These are phyloP conservation scores for Pterocles orientalis DNA, from an alignment of 2,113 vertebrate genomes.

Conservation along the genomic window DNA sequence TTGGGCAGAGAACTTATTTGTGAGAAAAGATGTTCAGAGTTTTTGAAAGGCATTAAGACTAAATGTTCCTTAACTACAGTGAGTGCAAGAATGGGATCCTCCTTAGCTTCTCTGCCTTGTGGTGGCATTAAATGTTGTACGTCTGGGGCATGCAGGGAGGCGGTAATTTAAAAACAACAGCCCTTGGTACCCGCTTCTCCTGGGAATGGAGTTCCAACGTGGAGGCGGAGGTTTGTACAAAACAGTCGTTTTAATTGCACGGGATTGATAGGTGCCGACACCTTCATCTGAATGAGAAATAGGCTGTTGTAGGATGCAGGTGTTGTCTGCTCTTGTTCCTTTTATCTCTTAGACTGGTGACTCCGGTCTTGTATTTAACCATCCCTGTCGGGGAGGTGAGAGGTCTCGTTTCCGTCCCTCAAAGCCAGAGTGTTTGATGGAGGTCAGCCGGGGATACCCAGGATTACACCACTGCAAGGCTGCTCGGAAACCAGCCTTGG, in stretches of 20 bases:
- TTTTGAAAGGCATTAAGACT: neutral
- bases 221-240: neutral
- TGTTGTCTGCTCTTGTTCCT: constrained; percentile 48
- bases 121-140: too few species aligned
- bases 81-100: neutral
- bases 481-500: neutral
- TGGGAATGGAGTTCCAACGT: neutral
- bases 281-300: neutral
- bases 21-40: neutral
- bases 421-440: neutral
- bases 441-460: neutral
- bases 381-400: neutral
- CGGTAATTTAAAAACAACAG: neutral
- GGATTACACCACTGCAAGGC: neutral
- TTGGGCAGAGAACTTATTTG: neutral
- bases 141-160: neutral
- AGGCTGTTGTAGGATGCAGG: neutral
- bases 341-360: neutral
- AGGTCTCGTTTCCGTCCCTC: neutral
- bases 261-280: neutral
- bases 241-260: fast-evolving
- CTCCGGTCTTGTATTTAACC: neutral
- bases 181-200: neutral
- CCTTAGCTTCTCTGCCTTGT: neutral
- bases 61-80: neutral